Conservation (phyloP, 2,888 invertebrate genomes). For the Acronicta alni region DNA sequence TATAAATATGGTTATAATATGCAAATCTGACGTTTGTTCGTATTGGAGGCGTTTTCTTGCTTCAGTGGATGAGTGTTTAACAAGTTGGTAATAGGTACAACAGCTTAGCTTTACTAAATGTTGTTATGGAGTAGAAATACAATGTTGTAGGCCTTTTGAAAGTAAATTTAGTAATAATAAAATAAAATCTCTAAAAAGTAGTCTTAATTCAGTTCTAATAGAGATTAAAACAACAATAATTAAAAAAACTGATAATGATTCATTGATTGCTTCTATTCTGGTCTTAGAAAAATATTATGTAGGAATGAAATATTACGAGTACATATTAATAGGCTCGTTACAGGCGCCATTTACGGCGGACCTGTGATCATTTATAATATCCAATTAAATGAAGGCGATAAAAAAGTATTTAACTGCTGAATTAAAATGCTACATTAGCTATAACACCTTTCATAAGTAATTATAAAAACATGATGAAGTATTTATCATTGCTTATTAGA, state of each 20-base stretch:
- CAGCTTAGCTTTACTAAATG: too few species aligned
- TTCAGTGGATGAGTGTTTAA: constrained; percentile 38
- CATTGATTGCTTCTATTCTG: neutral
- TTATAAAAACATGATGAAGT: constrained; percentile 26
- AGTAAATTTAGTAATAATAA: too few species aligned
- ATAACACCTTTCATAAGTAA: constrained; percentile 51
- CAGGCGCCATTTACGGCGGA: constrained; percentile 32
- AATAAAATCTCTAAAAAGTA: too few species aligned
- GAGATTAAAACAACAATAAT: too few species aligned
- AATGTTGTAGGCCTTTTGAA: too few species aligned
- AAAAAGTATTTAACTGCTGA: constrained; percentile 45
- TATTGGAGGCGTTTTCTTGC: constrained; percentile 41
- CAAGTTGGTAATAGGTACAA: constrained; percentile 4
- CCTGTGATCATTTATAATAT: constrained; percentile 49
- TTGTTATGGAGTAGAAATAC: too few species aligned
- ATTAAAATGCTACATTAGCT: constrained; percentile 46
- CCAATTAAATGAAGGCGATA: constrained; percentile 38
- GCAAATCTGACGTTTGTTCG: constrained; percentile 33
- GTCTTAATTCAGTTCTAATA: too few species aligned
- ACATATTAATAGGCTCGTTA: constrained; percentile 44
- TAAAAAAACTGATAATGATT: neutral
- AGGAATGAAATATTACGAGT: constrained; percentile 24
- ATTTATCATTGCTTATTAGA: constrained; percentile 30
- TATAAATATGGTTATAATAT: constrained; percentile 46
- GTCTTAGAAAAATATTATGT: constrained; percentile 4